Percentiles rank a stretch among this genome's conserved stretches.
phyloP scores from a whole-genome alignment of 1,140 invertebrate genomes.

The Steinernema feltiae region DNA sequence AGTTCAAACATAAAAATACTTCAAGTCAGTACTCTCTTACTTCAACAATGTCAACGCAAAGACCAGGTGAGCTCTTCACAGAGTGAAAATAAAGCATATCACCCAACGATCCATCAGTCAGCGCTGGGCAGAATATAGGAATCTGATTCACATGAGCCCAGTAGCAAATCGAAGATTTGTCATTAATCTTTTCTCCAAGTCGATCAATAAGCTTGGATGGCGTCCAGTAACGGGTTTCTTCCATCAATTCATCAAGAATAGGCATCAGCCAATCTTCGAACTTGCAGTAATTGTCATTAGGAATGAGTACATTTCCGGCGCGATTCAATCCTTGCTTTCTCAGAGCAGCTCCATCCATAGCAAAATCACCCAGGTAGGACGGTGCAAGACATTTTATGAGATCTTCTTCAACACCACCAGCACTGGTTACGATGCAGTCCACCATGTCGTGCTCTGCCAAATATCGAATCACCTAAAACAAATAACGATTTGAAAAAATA shows the following conservation, averaged over 20 bases:
- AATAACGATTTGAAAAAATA: background rate
- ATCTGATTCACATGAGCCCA: slow-evolving; percentile 97
- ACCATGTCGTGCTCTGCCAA: slow-evolving; percentile 83
- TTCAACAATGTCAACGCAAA: slow-evolving; percentile 85
- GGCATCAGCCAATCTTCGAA: slow-evolving; percentile 99
- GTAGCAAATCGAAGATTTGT: slow-evolving; percentile 88
- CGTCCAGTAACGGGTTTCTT: slow-evolving; percentile 76
- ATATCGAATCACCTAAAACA: slow-evolving; percentile 62
- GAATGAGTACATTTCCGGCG: slow-evolving; percentile 92
- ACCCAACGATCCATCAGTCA: slow-evolving; percentile 95
- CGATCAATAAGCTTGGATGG: slow-evolving; percentile 63
- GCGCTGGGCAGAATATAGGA: slow-evolving; percentile 91
- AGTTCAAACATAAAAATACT: slow-evolving; percentile 3
- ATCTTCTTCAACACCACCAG: slow-evolving; percentile 96
- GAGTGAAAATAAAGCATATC: slow-evolving; percentile 99
- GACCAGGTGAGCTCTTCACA: slow-evolving; percentile 79
- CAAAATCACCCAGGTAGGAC: slow-evolving; percentile 84
- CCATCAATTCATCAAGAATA: slow-evolving; percentile 79
- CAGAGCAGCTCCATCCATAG: slow-evolving; percentile 66
- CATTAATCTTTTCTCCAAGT: slow-evolving; percentile 82
- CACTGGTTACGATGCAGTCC: slow-evolving; percentile 93
- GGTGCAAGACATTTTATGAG: slow-evolving; percentile 95
- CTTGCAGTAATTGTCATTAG: slow-evolving; percentile 95
- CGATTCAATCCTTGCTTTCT: slow-evolving; percentile 85
- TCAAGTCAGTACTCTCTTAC: slow-evolving; percentile 60